Evolutionary conservation across 2,888 invertebrate species (phyloP).

Genomic region (Phymatocera aterrima): DNA sequence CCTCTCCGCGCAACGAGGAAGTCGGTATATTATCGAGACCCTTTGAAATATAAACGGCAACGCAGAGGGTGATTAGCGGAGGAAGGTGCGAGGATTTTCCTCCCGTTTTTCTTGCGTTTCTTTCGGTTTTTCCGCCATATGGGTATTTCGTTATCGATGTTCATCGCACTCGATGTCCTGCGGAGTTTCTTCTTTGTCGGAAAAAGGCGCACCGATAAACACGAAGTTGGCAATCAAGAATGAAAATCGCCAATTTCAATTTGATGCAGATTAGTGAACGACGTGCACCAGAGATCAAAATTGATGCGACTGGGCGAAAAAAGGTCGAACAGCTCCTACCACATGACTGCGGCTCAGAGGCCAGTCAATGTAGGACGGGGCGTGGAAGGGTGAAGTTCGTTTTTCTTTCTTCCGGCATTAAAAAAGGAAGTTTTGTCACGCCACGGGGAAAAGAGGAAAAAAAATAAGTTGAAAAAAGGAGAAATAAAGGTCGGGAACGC

Average conservation of each 20-base stretch:
- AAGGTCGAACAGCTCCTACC: background rate
- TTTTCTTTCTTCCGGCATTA: background rate
- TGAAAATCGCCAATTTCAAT: background rate
- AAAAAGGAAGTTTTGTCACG: slow-evolving; percentile 20
- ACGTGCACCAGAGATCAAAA: too few relatives aligned
- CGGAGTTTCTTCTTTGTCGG: too few relatives aligned
- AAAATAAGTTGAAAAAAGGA: background rate
- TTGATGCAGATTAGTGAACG: too few relatives aligned
- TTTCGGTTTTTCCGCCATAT: background rate
- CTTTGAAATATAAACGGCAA: slow-evolving; percentile 30
- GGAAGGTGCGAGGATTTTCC: background rate
- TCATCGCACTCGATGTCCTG: background rate
- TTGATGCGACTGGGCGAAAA: background rate
- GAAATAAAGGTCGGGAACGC: background rate
- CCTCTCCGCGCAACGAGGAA: slow-evolving; percentile 1
- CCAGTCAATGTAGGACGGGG: background rate
- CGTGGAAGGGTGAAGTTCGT: background rate
- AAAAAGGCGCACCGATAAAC: too few relatives aligned
- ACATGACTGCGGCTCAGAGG: background rate
- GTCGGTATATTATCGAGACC: slow-evolving; percentile 9
- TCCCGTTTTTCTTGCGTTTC: background rate
- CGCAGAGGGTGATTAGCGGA: slow-evolving; percentile 11
- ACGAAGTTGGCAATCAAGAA: too few relatives aligned
- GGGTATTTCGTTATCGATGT: background rate
- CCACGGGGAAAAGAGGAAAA: background rate